Conservation (phyloP, 2,113 vertebrate species). For the Hylia prasina region DNA sequence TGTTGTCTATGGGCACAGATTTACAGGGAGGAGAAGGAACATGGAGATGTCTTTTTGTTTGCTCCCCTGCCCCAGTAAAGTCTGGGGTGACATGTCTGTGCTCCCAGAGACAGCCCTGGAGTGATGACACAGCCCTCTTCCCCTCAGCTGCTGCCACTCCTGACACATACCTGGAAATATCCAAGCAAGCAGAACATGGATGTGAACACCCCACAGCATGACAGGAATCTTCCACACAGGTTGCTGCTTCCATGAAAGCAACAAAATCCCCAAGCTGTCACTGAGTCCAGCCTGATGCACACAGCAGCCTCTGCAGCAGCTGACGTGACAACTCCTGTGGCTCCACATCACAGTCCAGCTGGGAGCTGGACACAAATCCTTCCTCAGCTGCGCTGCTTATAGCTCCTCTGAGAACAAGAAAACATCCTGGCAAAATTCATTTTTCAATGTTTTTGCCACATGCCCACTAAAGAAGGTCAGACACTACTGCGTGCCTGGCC, state of each 20-base stretch:
- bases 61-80: neutral
- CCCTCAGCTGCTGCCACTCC: neutral
- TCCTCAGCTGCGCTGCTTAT: neutral
- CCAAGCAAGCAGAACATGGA: neutral
- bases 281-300: neutral
- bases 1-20: neutral
- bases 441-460: neutral
- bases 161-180: neutral
- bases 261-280: neutral
- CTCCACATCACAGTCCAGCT: neutral
- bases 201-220: neutral
- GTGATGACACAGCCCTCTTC: neutral
- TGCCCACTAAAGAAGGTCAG: neutral
- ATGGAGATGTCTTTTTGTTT: neutral
- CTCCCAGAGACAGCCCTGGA: neutral
- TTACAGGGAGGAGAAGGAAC: neutral
- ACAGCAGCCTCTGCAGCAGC: neutral
- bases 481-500: neutral
- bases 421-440: neutral
- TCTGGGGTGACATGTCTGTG: fast-evolving
- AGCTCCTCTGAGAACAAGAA: neutral
- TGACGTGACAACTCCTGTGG: fast-evolving
- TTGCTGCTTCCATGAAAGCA: neutral
- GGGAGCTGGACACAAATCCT: neutral
- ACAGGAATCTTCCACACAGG: neutral